Evolutionary conservation across 2,888 invertebrate genomes (phyloP).

Genomic region (Himalopsyche kuldschensis): DNA sequence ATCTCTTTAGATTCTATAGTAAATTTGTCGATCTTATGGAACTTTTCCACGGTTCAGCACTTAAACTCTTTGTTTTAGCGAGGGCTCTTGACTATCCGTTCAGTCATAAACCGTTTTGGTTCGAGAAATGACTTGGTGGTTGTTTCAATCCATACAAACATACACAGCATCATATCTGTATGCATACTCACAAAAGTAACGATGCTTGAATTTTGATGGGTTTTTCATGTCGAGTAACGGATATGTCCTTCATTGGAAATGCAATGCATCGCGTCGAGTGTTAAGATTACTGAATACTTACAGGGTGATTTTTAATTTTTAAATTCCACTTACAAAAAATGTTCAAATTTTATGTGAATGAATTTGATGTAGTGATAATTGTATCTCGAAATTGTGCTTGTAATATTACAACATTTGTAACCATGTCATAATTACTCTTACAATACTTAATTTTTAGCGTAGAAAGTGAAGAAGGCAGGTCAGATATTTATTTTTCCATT

Average conservation of each 20-base stretch:
- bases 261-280: slow-evolving; percentile 23
- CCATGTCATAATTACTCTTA: too few relatives aligned
- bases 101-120: slow-evolving; percentile 25
- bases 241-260: slow-evolving; percentile 34
- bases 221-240: slow-evolving; percentile 33
- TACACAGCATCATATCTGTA: not conserved
- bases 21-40: not conserved
- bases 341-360: too few relatives aligned
- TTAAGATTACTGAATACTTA: slow-evolving; percentile 18
- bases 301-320: not conserved
- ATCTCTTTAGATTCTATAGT: not conserved
- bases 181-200: not conserved
- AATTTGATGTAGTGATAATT: too few relatives aligned
- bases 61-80: not conserved
- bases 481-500: too few relatives aligned
- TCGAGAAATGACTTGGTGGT: slow-evolving; percentile 17
- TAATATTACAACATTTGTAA: too few relatives aligned
- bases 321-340: too few relatives aligned
- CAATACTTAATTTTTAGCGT: too few relatives aligned
- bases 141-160: slow-evolving; percentile 7
- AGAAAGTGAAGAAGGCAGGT: too few relatives aligned
- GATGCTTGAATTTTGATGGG: slow-evolving; percentile 33
- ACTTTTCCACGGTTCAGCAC: not conserved
- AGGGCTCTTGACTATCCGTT: slow-evolving; percentile 9
- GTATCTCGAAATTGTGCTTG: too few relatives aligned